A percentile compares a stretch with the other conserved stretches of the same genome.
Evolutionary conservation across 2,888 invertebrate genomes (phyloP).

Genomic region (Tolmerus cingulatus): DNA sequence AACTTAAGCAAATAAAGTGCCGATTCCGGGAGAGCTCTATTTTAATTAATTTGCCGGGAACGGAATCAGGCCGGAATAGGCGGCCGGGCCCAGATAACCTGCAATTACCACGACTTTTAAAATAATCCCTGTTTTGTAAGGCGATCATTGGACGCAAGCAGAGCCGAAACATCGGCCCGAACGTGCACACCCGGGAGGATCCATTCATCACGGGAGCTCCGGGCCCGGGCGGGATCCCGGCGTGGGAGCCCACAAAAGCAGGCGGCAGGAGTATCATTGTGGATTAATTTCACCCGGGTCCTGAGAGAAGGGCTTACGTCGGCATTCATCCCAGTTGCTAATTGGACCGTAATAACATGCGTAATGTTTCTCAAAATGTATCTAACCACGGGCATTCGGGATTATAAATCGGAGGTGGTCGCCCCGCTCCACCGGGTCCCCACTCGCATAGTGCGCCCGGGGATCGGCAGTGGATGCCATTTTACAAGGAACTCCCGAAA

Average conservation of each 20-base stretch:
- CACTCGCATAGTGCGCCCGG: neutral
- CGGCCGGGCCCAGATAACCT: neutral
- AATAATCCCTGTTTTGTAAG: neutral
- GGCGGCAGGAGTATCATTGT: constrained; percentile 16
- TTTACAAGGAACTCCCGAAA: neutral
- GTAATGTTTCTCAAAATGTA: constrained; percentile 30
- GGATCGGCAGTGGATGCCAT: neutral
- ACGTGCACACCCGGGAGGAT: neutral
- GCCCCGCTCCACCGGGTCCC: neutral
- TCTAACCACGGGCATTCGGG: constrained; percentile 8
- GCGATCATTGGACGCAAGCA: neutral
- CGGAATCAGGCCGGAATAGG: neutral
- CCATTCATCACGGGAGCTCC: constrained; percentile 7
- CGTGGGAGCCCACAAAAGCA: neutral
- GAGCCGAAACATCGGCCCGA: neutral
- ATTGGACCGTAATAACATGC: constrained; percentile 28
- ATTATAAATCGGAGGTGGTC: constrained; percentile 24
- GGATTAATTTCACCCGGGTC: constrained; percentile 7
- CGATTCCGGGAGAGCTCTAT: neutral
- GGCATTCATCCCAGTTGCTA: constrained; percentile 13
- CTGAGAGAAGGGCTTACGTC: constrained; percentile 4
- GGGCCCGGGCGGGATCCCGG: neutral
- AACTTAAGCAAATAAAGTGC: neutral
- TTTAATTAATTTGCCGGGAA: neutral
- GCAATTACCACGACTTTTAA: neutral